A percentile compares a stretch with the other conserved stretches of the same genome.
phyloP scores from a whole-genome alignment of 1,140 invertebrate genomes.

The Scaptodrosophila lebanonensis region DNA sequence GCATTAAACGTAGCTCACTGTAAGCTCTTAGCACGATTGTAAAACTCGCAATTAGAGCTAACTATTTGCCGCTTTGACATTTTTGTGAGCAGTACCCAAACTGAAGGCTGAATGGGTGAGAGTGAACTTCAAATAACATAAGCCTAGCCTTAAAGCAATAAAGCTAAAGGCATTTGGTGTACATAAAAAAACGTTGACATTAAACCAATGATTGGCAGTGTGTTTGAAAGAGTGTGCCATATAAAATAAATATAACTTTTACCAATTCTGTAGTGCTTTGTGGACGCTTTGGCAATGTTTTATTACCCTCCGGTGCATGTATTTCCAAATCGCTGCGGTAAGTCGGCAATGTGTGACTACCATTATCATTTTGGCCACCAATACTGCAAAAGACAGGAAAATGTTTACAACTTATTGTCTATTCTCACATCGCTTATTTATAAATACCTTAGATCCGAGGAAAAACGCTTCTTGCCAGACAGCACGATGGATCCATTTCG shows the following conservation, averaged over 20 bases:
- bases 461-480: slow-evolving; percentile 79
- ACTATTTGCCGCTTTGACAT: neutral
- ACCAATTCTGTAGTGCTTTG: slow-evolving; percentile 77
- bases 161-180: slow-evolving; percentile 44
- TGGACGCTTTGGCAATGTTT: slow-evolving; percentile 67
- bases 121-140: slow-evolving; percentile 24
- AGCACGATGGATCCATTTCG: slow-evolving; percentile 63
- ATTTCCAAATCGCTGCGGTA: slow-evolving; percentile 82
- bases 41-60: too few relatives aligned
- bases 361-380: slow-evolving; percentile 65
- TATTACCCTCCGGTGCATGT: slow-evolving; percentile 78
- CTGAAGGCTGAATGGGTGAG: too few relatives aligned
- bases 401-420: slow-evolving; percentile 15
- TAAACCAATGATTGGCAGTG: too few relatives aligned
- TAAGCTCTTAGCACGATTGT: too few relatives aligned
- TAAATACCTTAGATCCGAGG: slow-evolving; percentile 78
- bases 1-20: slow-evolving; percentile 27
- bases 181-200: slow-evolving; percentile 1
- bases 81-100: too few relatives aligned
- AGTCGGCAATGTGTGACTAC: slow-evolving; percentile 76
- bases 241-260: slow-evolving; percentile 31
- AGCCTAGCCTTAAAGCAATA: slow-evolving; percentile 51
- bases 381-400: slow-evolving; percentile 43
- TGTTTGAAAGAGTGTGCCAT: neutral
- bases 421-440: neutral